Conservation (phyloP, 2,113 vertebrate genomes). For the Athene cunicularia region DNA sequence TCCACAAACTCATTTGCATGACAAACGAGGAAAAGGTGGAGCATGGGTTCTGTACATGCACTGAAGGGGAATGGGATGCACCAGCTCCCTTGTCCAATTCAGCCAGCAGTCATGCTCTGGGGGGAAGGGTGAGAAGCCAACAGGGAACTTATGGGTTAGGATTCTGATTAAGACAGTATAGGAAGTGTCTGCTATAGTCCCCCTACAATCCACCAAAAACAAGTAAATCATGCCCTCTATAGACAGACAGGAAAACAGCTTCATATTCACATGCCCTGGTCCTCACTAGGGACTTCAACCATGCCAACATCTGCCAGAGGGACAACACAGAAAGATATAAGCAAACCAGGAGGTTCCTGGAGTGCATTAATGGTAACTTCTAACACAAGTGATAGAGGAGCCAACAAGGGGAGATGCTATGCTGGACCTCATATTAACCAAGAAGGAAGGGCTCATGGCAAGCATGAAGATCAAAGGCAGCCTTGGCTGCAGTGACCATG, state of each 20-base stretch:
- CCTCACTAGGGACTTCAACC: neutral
- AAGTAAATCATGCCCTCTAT: neutral
- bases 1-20: no score
- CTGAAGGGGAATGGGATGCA: no score
- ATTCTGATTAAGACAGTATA: neutral
- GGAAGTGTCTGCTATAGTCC: neutral
- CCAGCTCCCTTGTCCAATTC: no score
- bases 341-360: neutral
- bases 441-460: neutral
- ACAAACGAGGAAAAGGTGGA: no score
- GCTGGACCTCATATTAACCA: neutral
- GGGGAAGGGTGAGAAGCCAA: neutral
- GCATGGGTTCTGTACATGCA: no score
- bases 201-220: neutral
- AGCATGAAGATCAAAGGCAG: neutral
- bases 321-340: neutral
- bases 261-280: neutral
- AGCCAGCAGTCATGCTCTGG: no score
- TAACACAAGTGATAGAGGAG: neutral
- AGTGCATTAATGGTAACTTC: neutral
- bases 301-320: neutral
- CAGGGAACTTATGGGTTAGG: neutral
- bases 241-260: neutral
- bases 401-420: neutral
- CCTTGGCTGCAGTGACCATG: no score